Conservation (phyloP, 37 sponge, comb jelly and placozoan species). For the Dysidea cf. avara region DNA sequence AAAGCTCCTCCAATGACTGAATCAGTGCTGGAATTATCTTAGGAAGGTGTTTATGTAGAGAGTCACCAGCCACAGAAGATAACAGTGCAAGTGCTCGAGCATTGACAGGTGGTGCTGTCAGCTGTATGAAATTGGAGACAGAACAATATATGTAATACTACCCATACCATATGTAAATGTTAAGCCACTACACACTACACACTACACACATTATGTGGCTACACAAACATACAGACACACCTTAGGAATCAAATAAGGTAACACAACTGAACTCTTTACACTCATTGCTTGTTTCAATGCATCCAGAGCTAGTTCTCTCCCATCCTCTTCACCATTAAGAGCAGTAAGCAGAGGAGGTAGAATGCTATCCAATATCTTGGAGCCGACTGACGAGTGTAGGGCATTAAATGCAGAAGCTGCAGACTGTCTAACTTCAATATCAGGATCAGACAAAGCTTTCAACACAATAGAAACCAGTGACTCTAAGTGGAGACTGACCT, state of each 20-base stretch:
- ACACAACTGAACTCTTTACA: constrained; percentile 84
- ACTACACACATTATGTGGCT: neutral
- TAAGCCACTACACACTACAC: neutral
- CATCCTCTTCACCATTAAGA: constrained; percentile 45
- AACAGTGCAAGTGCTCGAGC: constrained; percentile 83
- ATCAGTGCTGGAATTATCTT: constrained; percentile 78
- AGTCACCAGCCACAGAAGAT: constrained; percentile 89
- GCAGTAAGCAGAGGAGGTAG: constrained; percentile 68
- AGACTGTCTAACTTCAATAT: constrained; percentile 80
- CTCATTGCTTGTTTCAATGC: constrained; percentile 89
- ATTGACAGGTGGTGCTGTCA: constrained; percentile 84
- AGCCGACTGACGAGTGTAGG: constrained; percentile 81
- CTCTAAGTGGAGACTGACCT: constrained; percentile 70
- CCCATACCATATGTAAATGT: neutral
- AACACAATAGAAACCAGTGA: constrained; percentile 82
- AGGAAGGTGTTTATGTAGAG: constrained; percentile 72
- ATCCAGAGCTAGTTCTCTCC: constrained; percentile 79
- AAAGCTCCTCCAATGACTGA: constrained; percentile 23
- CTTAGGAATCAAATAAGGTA: constrained; percentile 91
- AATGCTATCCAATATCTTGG: constrained; percentile 81
- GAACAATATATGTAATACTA: neutral
- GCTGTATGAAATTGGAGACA: constrained; percentile 38
- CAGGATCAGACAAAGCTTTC: constrained; percentile 74
- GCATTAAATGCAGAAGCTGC: constrained; percentile 92
- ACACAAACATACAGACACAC: constrained; percentile 4